Conservation (phyloP, 2,888 invertebrate genomes). For the Anarsia innoxiella region DNA sequence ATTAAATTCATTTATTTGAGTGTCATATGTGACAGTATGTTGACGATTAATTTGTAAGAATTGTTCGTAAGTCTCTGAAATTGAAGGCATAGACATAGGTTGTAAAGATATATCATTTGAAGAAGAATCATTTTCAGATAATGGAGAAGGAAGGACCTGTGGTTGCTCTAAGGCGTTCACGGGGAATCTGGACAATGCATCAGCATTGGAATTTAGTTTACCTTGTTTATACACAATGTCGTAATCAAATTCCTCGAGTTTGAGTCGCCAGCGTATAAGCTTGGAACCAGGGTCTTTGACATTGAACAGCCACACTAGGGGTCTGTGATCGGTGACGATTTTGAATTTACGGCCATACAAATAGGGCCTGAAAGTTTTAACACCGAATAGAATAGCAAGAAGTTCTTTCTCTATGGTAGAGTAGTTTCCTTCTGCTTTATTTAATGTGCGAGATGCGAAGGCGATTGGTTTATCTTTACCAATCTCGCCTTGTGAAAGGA, state of each 20-base stretch:
- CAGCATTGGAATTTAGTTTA: conserved; percentile 10
- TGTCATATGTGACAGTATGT: not conserved
- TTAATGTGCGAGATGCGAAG: conserved; percentile 23
- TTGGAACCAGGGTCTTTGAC: conserved; percentile 10
- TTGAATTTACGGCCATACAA: conserved; percentile 14
- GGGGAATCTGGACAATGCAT: not conserved
- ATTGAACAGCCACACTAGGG: conserved; percentile 9
- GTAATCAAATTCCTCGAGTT: conserved; percentile 18
- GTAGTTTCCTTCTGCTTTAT: conserved; percentile 24
- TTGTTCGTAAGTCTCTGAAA: conserved; percentile 1
- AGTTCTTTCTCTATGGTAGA: conserved; percentile 11
- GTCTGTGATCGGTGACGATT: conserved; percentile 14
- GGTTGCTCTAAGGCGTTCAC: conserved; percentile 5
- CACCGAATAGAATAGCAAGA: conserved; percentile 13
- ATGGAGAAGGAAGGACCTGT: no score
- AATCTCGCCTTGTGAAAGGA: conserved; percentile 16
- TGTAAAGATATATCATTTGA: no score
- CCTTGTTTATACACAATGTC: conserved; percentile 18
- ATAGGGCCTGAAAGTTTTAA: conserved; percentile 18
- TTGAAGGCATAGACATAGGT: not conserved
- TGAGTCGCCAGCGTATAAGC: conserved; percentile 16
- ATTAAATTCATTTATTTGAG: not conserved
- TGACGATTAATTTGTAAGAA: not conserved
- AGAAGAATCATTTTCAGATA: no score
- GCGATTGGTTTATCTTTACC: conserved; percentile 14